phyloP scores from a whole-genome alignment of 2,797 vertebrate species.

The Lagorchestes hirsutus region DNA sequence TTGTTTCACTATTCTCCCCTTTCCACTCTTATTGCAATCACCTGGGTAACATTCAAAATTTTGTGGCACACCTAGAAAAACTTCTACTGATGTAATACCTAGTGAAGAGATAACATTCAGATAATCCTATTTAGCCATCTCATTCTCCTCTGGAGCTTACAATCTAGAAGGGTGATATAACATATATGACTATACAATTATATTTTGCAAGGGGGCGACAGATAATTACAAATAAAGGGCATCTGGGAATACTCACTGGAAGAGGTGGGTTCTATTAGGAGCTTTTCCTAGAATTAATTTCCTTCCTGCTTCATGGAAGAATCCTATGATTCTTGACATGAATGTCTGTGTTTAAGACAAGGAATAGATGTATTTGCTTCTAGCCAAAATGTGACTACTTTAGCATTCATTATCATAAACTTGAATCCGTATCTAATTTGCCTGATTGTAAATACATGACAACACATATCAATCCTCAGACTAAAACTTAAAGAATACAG shows the following conservation, averaged over 20 bases:
- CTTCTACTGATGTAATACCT: not conserved
- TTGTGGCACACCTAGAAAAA: not conserved
- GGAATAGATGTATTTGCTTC: too few relatives aligned
- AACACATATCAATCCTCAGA: too few relatives aligned
- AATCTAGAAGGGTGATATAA: too few relatives aligned
- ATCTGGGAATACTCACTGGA: not conserved
- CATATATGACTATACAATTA: not conserved
- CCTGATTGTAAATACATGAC: too few relatives aligned
- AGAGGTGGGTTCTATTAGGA: not conserved
- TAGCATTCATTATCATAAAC: too few relatives aligned
- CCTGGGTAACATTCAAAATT: not conserved
- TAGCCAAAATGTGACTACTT: too few relatives aligned
- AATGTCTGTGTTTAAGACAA: too few relatives aligned
- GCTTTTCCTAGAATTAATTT: not conserved
- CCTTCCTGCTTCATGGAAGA: not conserved
- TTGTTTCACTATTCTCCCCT: not conserved
- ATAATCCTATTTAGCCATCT: not conserved
- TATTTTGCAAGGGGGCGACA: not conserved
- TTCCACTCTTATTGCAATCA: not conserved
- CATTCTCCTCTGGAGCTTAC: not conserved
- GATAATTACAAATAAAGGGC: not conserved
- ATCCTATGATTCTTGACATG: too few relatives aligned
- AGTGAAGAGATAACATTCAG: not conserved
- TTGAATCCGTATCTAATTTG: too few relatives aligned
- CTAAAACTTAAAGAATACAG: too few relatives aligned